Conservation (phyloP, 2,113 vertebrate genomes). For the Quiscalus mexicanus region DNA sequence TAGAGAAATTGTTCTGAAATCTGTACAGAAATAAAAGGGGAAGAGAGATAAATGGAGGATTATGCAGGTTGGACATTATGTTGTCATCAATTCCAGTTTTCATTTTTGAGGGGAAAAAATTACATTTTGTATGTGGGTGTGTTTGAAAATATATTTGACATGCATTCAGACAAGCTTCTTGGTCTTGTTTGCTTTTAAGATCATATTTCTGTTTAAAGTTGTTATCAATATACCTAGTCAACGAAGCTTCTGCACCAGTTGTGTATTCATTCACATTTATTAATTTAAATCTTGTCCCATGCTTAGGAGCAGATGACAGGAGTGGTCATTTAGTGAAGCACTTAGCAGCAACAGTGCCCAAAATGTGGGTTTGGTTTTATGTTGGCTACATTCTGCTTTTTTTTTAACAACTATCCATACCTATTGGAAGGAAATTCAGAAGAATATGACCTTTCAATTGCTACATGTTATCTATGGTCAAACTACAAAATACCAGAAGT, state of each 20-base stretch:
- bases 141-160: neutral
- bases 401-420: neutral
- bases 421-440: neutral
- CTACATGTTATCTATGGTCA: neutral
- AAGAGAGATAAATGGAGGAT: neutral
- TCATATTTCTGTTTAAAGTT: neutral
- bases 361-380: neutral
- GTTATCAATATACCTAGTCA: neutral
- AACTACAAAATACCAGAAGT: neutral
- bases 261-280: neutral
- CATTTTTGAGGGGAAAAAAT: neutral
- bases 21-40: neutral
- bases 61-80: neutral
- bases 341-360: neutral
- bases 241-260: neutral
- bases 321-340: neutral
- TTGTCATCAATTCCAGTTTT: neutral
- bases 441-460: slow-evolving; percentile 8
- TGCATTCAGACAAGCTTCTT: neutral
- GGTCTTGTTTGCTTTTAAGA: neutral
- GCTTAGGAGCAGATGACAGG: neutral
- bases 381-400: neutral
- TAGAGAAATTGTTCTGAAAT: neutral
- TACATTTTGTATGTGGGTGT: neutral
- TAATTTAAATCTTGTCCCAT: neutral